phyloP scores from a whole-genome alignment of 2,113 vertebrate species.

The Ornithorhynchus anatinus region DNA sequence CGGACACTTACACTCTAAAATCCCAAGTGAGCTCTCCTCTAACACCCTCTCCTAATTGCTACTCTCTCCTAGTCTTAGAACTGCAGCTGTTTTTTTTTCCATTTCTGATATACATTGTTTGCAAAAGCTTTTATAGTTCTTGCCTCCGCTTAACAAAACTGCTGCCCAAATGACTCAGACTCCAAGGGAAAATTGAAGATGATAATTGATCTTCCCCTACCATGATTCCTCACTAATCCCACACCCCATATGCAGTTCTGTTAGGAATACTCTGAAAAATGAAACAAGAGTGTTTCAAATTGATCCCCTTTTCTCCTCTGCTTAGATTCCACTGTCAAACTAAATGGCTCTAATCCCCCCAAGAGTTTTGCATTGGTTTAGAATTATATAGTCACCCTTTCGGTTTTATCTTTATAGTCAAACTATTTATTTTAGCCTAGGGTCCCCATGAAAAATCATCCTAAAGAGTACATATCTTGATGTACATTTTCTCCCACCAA shows the following conservation, averaged over 20 bases:
- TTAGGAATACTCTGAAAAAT: slow-evolving; percentile 4
- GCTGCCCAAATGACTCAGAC: not conserved
- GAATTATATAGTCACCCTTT: not conserved
- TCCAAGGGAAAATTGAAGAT: not conserved
- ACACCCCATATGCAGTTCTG: not conserved
- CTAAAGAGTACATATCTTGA: not conserved
- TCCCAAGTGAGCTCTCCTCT: no score
- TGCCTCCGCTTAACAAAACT: not conserved
- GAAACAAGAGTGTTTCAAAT: not conserved
- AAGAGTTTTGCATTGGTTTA: not conserved
- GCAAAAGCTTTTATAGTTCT: not conserved
- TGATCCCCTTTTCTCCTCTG: not conserved
- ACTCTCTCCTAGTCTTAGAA: not conserved
- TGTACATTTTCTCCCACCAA: not conserved
- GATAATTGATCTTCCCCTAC: not conserved
- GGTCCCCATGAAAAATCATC: no score
- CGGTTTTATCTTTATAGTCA: not conserved
- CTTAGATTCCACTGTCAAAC: not conserved
- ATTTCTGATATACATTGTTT: not conserved
- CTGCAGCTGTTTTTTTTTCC: not conserved
- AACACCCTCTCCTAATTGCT: no score
- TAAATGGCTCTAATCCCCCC: not conserved
- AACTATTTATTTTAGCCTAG: no score
- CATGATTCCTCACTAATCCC: not conserved
- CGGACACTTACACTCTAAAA: no score